A percentile compares a stretch with the other conserved stretches of the same genome.
Evolutionary conservation across 2,888 invertebrate genomes (phyloP).

Genomic region (Pseudeuparius sepicola): DNA sequence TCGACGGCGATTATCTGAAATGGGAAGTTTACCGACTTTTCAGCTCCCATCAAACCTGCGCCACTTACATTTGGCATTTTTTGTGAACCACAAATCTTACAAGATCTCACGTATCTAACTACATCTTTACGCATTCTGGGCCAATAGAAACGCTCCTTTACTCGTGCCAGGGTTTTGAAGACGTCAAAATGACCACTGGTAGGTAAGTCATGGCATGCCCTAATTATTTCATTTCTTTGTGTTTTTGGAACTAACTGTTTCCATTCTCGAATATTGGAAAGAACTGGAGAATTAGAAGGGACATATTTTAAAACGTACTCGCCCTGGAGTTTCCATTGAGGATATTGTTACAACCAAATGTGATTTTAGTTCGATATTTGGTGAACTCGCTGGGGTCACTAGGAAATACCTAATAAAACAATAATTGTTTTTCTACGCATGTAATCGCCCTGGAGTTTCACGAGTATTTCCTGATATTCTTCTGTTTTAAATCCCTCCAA

Average conservation of each 20-base stretch:
- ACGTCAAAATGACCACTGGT: constrained; percentile 8
- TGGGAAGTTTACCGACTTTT: constrained; percentile 8
- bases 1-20: too few relatives aligned
- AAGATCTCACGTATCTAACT: constrained; percentile 17
- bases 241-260: constrained; percentile 12
- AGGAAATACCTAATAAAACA: too few relatives aligned
- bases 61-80: constrained; percentile 15
- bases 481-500: too few relatives aligned
- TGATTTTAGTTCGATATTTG: too few relatives aligned
- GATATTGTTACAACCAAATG: too few relatives aligned
- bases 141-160: constrained; percentile 13
- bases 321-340: constrained; percentile 13
- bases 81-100: constrained; percentile 20
- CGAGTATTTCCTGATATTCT: too few relatives aligned
- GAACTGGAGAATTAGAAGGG: constrained; percentile 5
- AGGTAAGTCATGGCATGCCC: constrained; percentile 13
- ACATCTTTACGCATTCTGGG: constrained; percentile 12
- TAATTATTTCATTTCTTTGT: constrained; percentile 5
- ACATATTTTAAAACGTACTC: constrained; percentile 14
- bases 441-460: too few relatives aligned
- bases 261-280: constrained; percentile 12
- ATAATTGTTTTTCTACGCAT: too few relatives aligned
- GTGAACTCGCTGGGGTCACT: too few relatives aligned
- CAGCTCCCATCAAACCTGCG: constrained; percentile 15
- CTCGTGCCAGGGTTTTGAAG: constrained; percentile 5